Evolutionary conservation across 2,888 invertebrate genomes (phyloP), one percentile per base, ranked within the genome.

Genomic region (Hanleya hanleyi): DNA sequence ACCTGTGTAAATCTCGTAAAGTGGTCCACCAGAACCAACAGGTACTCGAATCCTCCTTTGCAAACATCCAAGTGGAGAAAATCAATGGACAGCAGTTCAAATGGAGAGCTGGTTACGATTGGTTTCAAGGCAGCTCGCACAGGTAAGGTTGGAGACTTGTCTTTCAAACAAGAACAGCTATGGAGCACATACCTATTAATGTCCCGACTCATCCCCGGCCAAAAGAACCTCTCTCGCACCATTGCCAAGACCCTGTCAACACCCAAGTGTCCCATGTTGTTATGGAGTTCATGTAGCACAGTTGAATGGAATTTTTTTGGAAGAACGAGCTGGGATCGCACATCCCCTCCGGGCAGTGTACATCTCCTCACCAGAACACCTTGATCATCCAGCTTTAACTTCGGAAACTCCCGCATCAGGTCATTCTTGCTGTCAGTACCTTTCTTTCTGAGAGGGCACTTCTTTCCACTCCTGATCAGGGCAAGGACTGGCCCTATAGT

Each of bases 1-100:
- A 67, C 73, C 35, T 73, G 70, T 12, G 67, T 70, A 12, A 73
- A 70, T 47, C 73, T 0, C 6, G 74, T 74, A 29, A 70, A 74
- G 35, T 74, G 62, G 36, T 74, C 67, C 15, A 70, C 26, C 18
- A 70, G 15, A 32, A 62, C 70, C 18, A 67, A 35, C 1, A 70
- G 70, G 18, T 74, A 50, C 37, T 74, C 67, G 22, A 47, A 67
- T 32, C 74, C 74, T 15, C 65, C 67, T 12, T 62, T 49, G 32
- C 33, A 12, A 7, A 7, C 32, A 7, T 62, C 62, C 7, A 62
- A 12, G 9, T 32, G 7, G 6, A 62, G 62, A 62, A 33, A 62
- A 33, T 62, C 62, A 29, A 62, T 32, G 7, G 62, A 62, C 33
- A 62, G 32, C 7, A 62, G 6, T 32, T 62, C 7, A 22, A 62